phyloP scores from a whole-genome alignment of 2,113 vertebrate genomes.

The Cavia porcellus region DNA sequence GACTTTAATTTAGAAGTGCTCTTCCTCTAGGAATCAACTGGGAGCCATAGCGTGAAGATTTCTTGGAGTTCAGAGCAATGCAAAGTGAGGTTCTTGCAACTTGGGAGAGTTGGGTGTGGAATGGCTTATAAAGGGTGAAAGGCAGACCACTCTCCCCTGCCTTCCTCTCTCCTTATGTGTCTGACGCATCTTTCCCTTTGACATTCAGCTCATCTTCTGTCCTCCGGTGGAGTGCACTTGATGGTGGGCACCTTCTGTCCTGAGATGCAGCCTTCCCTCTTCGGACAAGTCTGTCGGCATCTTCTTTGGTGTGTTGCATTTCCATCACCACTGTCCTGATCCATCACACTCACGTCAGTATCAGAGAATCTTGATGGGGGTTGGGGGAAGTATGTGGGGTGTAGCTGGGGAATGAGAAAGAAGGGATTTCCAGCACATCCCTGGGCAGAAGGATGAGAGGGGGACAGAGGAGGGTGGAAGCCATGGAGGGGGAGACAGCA shows the following conservation, averaged over 20 bases:
- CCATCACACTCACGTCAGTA: neutral
- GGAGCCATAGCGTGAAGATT: neutral
- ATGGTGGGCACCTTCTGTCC: neutral
- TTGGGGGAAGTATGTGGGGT: neutral
- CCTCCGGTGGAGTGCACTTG: neutral
- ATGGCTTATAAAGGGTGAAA: neutral
- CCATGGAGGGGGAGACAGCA: neutral
- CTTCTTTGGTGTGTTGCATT: neutral
- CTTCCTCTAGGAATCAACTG: neutral
- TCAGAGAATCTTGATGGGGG: neutral
- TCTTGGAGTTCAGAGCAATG: neutral
- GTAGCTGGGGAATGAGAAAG: slow-evolving; percentile 51
- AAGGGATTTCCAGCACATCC: neutral
- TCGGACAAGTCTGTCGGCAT: neutral
- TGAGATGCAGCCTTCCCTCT: neutral
- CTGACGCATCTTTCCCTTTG: neutral
- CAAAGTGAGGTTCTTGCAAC: neutral
- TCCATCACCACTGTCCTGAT: neutral
- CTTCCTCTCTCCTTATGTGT: neutral
- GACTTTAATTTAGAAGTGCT: neutral
- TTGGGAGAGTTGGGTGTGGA: neutral
- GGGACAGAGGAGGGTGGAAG: neutral
- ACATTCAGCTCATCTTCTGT: neutral
- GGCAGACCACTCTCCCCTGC: neutral
- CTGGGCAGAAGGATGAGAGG: neutral